Evolutionary conservation across 53 echinoderm and acorn worm species (phyloP).

Genomic region (Paracentrotus lividus): DNA sequence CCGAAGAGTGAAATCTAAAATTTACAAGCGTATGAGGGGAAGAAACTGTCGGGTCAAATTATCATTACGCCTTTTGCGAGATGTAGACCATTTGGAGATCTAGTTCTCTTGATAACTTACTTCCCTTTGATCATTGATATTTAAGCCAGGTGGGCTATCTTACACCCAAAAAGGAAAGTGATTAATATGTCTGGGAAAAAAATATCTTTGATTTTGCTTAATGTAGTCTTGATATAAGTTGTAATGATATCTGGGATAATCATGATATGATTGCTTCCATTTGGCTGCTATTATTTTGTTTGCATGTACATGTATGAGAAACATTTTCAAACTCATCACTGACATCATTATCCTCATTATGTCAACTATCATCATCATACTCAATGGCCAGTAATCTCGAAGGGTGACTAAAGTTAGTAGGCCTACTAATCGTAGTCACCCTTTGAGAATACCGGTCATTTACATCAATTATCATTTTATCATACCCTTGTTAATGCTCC

Average conservation of each 20-base stretch:
- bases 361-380: neutral
- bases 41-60: slow-evolving; percentile 28
- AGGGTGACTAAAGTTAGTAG: too few species aligned
- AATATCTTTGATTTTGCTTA: neutral
- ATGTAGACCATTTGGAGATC: slow-evolving; percentile 19
- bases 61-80: neutral
- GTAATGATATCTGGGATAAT: neutral
- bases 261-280: neutral
- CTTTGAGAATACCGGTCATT: too few species aligned
- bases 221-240: neutral
- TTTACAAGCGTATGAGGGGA: neutral
- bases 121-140: neutral
- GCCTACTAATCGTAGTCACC: too few species aligned
- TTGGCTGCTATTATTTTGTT: neutral
- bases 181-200: slow-evolving; percentile 8
- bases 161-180: neutral
- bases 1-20: neutral
- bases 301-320: neutral
- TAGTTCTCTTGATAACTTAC: slow-evolving; percentile 45
- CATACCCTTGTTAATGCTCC: neutral
- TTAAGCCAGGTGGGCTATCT: neutral
- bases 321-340: neutral
- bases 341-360: neutral
- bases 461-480: neutral
- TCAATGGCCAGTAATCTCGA: too few species aligned